Conservation (phyloP, 2,797 vertebrate species). For the Chaunax sp. region DNA sequence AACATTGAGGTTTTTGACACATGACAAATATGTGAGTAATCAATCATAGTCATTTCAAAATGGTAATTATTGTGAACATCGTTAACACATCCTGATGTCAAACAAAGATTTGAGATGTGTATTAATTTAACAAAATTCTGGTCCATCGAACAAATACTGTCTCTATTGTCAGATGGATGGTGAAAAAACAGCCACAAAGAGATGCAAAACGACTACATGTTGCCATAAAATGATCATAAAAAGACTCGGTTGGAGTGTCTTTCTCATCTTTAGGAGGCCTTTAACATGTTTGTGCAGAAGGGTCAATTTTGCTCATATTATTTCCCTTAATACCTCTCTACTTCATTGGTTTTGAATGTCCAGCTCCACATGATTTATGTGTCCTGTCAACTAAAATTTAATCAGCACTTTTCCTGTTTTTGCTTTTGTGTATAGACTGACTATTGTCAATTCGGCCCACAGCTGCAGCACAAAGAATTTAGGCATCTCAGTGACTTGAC, state of each 20-base stretch:
- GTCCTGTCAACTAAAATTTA: slow-evolving; percentile 12
- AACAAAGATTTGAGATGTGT: background rate
- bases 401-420: background rate
- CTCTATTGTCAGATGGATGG: background rate
- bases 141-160: background rate
- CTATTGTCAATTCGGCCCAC: background rate
- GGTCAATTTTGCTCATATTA: background rate
- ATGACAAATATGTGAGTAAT: background rate
- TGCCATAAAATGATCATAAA: background rate
- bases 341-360: slow-evolving; percentile 11
- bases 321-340: slow-evolving; percentile 15
- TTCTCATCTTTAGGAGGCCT: background rate
- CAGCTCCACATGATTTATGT: slow-evolving; percentile 19
- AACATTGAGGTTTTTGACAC: slow-evolving; percentile 12
- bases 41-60: slow-evolving; percentile 6
- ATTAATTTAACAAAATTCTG: background rate
- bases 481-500: background rate
- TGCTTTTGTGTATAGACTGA: slow-evolving; percentile 1
- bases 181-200: background rate
- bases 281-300: background rate
- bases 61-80: background rate
- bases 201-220: background rate
- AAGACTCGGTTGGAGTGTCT: background rate
- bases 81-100: background rate
- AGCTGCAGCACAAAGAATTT: background rate